Conservation (phyloP, 1,140 invertebrate genomes). For the Drosophila lini region DNA sequence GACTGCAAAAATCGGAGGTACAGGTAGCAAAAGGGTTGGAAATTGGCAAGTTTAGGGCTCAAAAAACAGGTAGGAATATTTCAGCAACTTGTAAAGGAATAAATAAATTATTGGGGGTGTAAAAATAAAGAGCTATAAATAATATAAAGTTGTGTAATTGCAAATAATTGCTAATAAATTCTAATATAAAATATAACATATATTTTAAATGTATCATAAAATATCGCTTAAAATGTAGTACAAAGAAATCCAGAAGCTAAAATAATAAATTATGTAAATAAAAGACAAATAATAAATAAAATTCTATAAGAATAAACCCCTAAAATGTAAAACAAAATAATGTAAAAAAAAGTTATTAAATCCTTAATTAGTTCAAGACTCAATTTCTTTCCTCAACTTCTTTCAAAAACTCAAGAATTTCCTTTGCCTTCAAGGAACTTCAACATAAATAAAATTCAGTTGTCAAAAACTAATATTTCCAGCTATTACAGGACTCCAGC, state of each 20-base stretch:
- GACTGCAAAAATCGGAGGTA: background rate
- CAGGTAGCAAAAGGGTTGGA: conserved; percentile 18
- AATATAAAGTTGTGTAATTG: background rate
- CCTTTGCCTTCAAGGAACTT: background rate
- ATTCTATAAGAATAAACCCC: background rate
- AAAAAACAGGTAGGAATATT: conserved; percentile 8
- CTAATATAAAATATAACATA: too few relatives aligned
- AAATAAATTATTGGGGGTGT: background rate
- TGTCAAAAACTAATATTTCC: conserved; percentile 31
- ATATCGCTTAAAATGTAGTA: too few relatives aligned
- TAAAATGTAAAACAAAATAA: background rate
- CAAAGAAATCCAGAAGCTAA: too few relatives aligned
- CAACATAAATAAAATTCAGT: conserved; percentile 17
- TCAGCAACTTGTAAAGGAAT: background rate
- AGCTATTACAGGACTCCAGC: conserved; percentile 6
- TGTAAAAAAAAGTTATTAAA: too few relatives aligned
- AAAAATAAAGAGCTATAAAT: background rate
- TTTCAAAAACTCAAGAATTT: background rate
- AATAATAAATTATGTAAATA: background rate
- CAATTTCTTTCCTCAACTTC: background rate
- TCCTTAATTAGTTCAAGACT: too few relatives aligned
- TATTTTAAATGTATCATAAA: background rate
- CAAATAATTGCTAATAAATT: too few relatives aligned
- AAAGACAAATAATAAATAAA: background rate
- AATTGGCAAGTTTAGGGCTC: conserved; percentile 11